Evolutionary conservation across 1,140 invertebrate genomes (phyloP).

Genomic region (Halictus rubicundus): DNA sequence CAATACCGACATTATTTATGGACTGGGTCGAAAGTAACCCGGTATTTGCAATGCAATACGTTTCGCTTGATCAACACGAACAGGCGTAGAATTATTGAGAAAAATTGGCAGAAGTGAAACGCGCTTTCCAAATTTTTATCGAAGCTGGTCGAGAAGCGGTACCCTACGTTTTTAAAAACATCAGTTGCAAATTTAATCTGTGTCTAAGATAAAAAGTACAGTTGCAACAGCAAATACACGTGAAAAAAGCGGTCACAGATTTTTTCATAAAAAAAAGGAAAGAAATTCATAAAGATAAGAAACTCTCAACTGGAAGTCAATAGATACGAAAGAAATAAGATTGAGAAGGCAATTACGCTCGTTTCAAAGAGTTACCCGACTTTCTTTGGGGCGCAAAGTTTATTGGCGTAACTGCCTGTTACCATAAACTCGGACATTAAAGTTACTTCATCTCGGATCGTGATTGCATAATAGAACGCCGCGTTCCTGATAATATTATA

Average conservation of each 20-base stretch:
- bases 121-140: too few relatives aligned
- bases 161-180: too few relatives aligned
- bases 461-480: not conserved
- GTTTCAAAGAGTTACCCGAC: not conserved
- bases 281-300: not conserved
- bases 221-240: not conserved
- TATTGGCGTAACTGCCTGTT: not conserved
- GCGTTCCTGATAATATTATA: not conserved
- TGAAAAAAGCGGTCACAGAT: not conserved
- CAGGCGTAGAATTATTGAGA: too few relatives aligned
- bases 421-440: not conserved
- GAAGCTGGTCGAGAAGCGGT: too few relatives aligned
- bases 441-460: conserved; percentile 1
- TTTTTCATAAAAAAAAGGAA: too few relatives aligned
- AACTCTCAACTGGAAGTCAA: not conserved
- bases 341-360: not conserved
- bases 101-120: too few relatives aligned
- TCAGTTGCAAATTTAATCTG: too few relatives aligned
- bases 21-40: too few relatives aligned
- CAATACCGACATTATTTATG: too few relatives aligned
- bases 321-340: not conserved
- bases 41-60: too few relatives aligned
- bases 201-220: too few relatives aligned
- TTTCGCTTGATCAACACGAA: too few relatives aligned
- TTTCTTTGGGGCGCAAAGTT: not conserved